Conservation (phyloP, 2,113 vertebrate genomes). For the Isurus oxyrinchus region DNA sequence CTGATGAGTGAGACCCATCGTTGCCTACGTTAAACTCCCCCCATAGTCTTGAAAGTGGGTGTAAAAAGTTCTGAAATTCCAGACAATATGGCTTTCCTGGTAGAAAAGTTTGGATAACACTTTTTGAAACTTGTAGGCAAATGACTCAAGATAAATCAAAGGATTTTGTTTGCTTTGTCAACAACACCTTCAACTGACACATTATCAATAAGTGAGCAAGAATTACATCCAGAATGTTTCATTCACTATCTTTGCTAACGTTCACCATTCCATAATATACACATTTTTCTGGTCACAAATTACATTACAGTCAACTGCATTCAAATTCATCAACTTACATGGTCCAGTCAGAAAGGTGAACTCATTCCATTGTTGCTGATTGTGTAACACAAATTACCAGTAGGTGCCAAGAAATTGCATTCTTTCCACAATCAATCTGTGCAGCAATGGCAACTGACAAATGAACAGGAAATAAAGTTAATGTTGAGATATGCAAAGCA, state of each 20-base stretch:
- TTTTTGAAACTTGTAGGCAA: background rate
- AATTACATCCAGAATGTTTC: background rate
- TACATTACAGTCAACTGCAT: background rate
- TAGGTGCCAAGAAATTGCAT: background rate
- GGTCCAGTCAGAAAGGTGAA: background rate
- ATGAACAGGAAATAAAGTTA: conserved; percentile 10
- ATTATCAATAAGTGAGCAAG: background rate
- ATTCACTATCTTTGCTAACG: background rate
- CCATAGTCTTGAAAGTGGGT: background rate
- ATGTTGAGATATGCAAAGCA: background rate
- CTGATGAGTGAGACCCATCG: too few relatives aligned
- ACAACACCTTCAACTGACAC: background rate
- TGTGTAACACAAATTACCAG: background rate
- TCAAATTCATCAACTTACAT: background rate
- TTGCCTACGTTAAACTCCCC: too few relatives aligned
- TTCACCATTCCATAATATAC: background rate
- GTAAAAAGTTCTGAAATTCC: background rate
- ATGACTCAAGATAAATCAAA: background rate
- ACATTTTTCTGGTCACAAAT: background rate
- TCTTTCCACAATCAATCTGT: background rate
- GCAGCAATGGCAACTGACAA: background rate
- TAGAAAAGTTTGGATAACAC: background rate
- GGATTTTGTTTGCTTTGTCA: background rate
- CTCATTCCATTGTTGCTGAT: background rate
- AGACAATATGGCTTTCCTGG: background rate